Percentiles rank a stretch among this genome's conserved stretches.
Conservation (phyloP, 2,797 vertebrate species). For the Argyrosomus regius region DNA sequence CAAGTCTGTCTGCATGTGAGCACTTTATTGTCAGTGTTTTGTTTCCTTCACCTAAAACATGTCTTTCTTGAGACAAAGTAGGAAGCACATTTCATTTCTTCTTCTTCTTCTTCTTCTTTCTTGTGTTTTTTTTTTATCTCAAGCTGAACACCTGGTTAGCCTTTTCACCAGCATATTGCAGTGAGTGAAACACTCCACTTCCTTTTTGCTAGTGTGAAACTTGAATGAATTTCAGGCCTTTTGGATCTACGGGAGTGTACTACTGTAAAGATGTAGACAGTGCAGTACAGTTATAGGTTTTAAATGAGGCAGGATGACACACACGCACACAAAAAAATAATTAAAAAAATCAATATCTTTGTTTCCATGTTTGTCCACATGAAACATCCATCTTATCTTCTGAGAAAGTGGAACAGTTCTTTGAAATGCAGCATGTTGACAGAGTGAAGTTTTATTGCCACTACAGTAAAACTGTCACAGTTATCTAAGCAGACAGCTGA, state of each 20-base stretch:
- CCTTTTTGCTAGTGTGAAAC: conserved; percentile 69
- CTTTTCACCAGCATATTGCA: conserved; percentile 84
- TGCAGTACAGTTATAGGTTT: conserved; percentile 20
- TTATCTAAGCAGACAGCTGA: conserved; percentile 37
- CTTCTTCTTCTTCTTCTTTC: conserved; percentile 39
- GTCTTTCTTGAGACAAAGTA: conserved; percentile 64
- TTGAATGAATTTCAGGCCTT: conserved; percentile 61
- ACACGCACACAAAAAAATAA: neutral
- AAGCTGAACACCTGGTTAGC: conserved; percentile 82
- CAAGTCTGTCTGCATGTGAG: conserved; percentile 79
- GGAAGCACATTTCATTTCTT: conserved; percentile 65
- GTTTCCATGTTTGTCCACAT: conserved; percentile 60
- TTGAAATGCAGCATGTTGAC: conserved; percentile 37
- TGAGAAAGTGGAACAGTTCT: conserved; percentile 49
- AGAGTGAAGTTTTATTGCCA: conserved; percentile 50
- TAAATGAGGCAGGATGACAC: conserved; percentile 43
- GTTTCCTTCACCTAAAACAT: conserved; percentile 54
- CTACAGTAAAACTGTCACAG: conserved; percentile 43
- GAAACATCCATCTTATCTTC: conserved; percentile 58
- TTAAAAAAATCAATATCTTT: conserved; percentile 59
- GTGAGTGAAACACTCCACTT: conserved; percentile 72
- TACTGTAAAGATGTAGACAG: conserved; percentile 29
- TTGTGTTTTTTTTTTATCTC: conserved; percentile 50
- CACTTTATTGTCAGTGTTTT: conserved; percentile 78
- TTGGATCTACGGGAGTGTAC: conserved; percentile 42